A percentile compares a stretch with the other conserved stretches of the same genome.
Evolutionary conservation across 2,797 vertebrate genomes (phyloP).

Genomic region (Acanthornis magna): DNA sequence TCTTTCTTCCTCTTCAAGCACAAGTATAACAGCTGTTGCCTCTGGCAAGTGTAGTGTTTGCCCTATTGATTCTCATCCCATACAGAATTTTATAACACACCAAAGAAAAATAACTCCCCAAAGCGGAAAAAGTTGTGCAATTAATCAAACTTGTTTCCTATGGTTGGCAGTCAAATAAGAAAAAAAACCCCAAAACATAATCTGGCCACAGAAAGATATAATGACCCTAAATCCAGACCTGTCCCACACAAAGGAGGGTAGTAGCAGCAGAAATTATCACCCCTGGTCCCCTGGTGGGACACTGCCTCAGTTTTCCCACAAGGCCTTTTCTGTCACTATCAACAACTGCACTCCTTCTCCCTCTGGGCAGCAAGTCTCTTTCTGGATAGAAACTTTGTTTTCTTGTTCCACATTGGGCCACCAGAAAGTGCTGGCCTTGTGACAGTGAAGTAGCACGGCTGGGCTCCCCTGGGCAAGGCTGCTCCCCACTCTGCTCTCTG

Average conservation of each 20-base stretch:
- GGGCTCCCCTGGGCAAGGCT: fast-evolving
- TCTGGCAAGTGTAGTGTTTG: neutral
- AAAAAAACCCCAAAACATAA: neutral
- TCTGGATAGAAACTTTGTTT: neutral
- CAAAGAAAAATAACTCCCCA: neutral
- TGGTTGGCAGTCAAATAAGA: neutral
- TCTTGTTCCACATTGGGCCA: neutral
- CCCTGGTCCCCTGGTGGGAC: fast-evolving
- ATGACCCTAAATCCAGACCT: neutral
- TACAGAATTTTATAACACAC: neutral
- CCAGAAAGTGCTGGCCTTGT: fast-evolving
- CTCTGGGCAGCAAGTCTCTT: neutral
- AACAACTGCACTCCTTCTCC: neutral
- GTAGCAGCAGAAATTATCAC: neutral
- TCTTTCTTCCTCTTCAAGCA: neutral
- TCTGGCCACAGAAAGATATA: neutral
- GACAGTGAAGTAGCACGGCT: fast-evolving
- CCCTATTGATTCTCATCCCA: neutral
- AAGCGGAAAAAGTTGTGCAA: neutral
- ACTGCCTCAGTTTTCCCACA: neutral
- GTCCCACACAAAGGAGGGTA: neutral
- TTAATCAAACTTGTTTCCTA: neutral
- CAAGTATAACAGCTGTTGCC: constrained; percentile 12
- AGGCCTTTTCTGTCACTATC: neutral
- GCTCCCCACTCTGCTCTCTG: neutral